A percentile compares a stretch with the other conserved stretches of the same genome.
Evolutionary conservation across 2,797 vertebrate genomes (phyloP).

Genomic region (Neoniphon sammara): DNA sequence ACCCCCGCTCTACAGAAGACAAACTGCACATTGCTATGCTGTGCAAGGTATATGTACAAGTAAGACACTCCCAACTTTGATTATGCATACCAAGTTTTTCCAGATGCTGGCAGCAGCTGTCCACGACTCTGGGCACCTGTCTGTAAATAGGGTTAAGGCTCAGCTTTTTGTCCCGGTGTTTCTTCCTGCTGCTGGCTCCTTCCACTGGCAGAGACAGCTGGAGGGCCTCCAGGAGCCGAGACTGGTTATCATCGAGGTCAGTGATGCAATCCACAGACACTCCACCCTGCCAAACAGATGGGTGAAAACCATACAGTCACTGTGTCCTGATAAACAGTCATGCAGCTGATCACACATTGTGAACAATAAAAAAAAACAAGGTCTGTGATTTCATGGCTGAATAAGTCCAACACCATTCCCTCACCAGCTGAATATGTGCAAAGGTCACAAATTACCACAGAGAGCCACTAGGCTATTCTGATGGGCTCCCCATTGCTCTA

Average conservation of each 20-base stretch:
- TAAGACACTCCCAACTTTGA: slow-evolving; percentile 8
- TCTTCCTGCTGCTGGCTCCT: slow-evolving; percentile 90
- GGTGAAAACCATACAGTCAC: slow-evolving; percentile 45
- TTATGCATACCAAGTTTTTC: slow-evolving; percentile 91
- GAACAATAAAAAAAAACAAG: slow-evolving; percentile 8
- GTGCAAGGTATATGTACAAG: background rate
- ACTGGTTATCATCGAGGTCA: slow-evolving; percentile 96
- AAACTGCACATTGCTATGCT: background rate
- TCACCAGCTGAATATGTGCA: background rate
- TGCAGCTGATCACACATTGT: background rate
- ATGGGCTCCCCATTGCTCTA: slow-evolving; percentile 8
- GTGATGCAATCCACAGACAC: slow-evolving; percentile 99
- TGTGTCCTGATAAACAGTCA: background rate
- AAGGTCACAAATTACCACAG: background rate
- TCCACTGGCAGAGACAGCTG: slow-evolving; percentile 95
- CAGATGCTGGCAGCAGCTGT: slow-evolving; percentile 97
- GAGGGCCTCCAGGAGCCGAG: slow-evolving; percentile 94
- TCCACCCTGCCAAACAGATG: slow-evolving; percentile 87
- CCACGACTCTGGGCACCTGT: slow-evolving; percentile 94
- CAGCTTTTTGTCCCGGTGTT: slow-evolving; percentile 91
- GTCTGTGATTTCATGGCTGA: background rate
- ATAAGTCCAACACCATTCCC: background rate
- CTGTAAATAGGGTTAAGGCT: slow-evolving; percentile 98
- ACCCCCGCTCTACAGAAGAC: background rate
- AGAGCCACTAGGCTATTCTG: slow-evolving; percentile 21